These are phyloP conservation scores for Campoplex nolae DNA, from an alignment of 2,888 invertebrate genomes.

Conservation along the genomic window DNA sequence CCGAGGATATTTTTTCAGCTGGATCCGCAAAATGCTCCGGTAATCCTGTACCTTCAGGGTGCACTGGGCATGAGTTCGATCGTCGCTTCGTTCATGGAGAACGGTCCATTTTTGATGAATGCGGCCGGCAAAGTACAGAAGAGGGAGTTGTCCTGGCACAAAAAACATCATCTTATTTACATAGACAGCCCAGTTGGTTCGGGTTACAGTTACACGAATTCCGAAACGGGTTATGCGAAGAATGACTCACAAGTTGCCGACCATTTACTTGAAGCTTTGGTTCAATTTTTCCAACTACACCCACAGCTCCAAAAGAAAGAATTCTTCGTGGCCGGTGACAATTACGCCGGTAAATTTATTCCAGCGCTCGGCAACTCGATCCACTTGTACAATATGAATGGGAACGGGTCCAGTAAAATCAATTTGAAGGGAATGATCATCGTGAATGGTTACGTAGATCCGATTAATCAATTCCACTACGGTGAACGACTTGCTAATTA, in stretches of 20 bases:
- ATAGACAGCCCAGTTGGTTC: constrained; percentile 97
- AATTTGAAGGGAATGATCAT: constrained; percentile 90
- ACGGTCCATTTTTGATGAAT: constrained; percentile 90
- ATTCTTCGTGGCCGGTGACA: constrained; percentile 96
- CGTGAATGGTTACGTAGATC: constrained; percentile 93
- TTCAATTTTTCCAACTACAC: constrained; percentile 94
- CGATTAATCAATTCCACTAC: constrained; percentile 91
- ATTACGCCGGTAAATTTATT: constrained; percentile 93
- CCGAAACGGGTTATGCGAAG: constrained; percentile 89
- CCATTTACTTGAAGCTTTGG: constrained; percentile 91
- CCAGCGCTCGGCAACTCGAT: constrained; percentile 92
- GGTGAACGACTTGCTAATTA: constrained; percentile 89
- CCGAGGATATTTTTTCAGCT: constrained; percentile 75
- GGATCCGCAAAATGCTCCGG: constrained; percentile 87
- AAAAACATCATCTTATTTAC: constrained; percentile 92
- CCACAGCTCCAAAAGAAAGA: constrained; percentile 90
- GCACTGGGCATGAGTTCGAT: constrained; percentile 93
- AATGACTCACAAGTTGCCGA: constrained; percentile 90
- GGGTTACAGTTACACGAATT: constrained; percentile 95
- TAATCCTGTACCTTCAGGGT: constrained; percentile 94
- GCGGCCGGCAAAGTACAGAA: constrained; percentile 85
- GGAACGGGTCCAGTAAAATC: constrained; percentile 86
- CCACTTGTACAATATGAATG: constrained; percentile 87
- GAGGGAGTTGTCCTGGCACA: constrained; percentile 92
- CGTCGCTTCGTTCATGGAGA: constrained; percentile 93